Conservation (phyloP, 2,888 invertebrate genomes). For the Andrena chrysosceles region DNA sequence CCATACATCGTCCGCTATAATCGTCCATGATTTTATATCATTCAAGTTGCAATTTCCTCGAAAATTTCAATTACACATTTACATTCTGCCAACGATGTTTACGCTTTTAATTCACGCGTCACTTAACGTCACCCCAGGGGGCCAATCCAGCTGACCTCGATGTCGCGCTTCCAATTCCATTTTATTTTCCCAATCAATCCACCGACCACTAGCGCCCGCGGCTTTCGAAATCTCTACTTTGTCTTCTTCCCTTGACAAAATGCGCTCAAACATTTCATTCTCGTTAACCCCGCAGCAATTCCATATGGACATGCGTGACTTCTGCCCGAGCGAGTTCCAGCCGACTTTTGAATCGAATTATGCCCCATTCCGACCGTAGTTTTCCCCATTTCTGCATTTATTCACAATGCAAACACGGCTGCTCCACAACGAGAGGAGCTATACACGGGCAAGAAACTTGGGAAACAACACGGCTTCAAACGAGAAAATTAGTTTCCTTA, state of each 20-base stretch:
- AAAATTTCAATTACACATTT: no score
- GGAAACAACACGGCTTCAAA: background rate
- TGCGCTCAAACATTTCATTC: slow-evolving; percentile 56
- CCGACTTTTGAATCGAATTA: slow-evolving; percentile 63
- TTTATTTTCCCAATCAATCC: slow-evolving; percentile 11
- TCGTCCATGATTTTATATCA: no score
- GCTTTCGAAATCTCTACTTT: slow-evolving; percentile 30
- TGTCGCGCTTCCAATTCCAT: background rate
- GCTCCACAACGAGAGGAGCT: background rate
- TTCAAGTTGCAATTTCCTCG: no score
- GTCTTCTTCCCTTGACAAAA: slow-evolving; percentile 49
- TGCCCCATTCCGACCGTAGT: slow-evolving; percentile 47
- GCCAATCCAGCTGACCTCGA: background rate
- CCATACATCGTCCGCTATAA: no score
- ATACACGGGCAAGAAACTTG: background rate
- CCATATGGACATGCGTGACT: slow-evolving; percentile 63
- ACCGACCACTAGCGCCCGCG: slow-evolving; percentile 10
- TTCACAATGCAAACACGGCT: slow-evolving; percentile 40
- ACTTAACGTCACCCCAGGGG: background rate
- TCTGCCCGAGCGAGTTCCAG: slow-evolving; percentile 64
- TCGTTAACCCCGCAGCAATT: slow-evolving; percentile 60
- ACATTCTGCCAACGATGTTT: no score
- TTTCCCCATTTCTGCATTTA: slow-evolving; percentile 61
- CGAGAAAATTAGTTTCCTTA: background rate
- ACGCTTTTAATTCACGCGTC: no score